Evolutionary conservation across 1,140 invertebrate species (phyloP).

Genomic region (Aethina tumida): DNA sequence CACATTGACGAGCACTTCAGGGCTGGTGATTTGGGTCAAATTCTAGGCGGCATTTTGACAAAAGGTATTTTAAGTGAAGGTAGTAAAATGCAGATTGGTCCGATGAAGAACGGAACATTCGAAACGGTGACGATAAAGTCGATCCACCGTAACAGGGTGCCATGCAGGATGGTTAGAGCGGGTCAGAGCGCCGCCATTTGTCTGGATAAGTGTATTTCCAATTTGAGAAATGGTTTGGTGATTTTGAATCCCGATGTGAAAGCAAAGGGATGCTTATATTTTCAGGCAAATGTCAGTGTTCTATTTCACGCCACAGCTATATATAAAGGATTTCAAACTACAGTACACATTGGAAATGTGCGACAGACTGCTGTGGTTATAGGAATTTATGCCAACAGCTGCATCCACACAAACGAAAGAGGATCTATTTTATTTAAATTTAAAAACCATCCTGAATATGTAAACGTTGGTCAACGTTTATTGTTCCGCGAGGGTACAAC

Average conservation of each 20-base stretch:
- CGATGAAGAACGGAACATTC: constrained; percentile 74
- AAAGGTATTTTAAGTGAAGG: constrained; percentile 82
- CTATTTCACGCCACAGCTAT: constrained; percentile 78
- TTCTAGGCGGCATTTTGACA: constrained; percentile 77
- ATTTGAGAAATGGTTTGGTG: constrained; percentile 77
- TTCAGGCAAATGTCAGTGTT: constrained; percentile 74
- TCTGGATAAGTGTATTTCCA: constrained; percentile 48
- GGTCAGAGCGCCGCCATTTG: constrained; percentile 86
- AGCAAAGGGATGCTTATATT: constrained; percentile 31
- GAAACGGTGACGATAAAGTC: constrained; percentile 67
- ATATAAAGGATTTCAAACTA: constrained; percentile 83
- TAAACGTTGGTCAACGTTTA: constrained; percentile 76
- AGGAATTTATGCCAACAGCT: constrained; percentile 46
- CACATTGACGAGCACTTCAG: constrained; percentile 90
- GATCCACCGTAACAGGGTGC: constrained; percentile 83
- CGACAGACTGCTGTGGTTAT: constrained; percentile 85
- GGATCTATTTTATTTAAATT: constrained; percentile 85
- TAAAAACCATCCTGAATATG: constrained; percentile 80
- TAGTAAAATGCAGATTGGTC: constrained; percentile 64
- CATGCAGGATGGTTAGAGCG: constrained; percentile 75
- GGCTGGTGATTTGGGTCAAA: constrained; percentile 66
- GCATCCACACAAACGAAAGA: constrained; percentile 70
- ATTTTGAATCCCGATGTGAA: constrained; percentile 41
- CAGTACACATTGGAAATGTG: constrained; percentile 90
- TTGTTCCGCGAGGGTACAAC: constrained; percentile 82